Conservation (phyloP, 2,888 invertebrate genomes). For the Lasioglossum calceatum region DNA sequence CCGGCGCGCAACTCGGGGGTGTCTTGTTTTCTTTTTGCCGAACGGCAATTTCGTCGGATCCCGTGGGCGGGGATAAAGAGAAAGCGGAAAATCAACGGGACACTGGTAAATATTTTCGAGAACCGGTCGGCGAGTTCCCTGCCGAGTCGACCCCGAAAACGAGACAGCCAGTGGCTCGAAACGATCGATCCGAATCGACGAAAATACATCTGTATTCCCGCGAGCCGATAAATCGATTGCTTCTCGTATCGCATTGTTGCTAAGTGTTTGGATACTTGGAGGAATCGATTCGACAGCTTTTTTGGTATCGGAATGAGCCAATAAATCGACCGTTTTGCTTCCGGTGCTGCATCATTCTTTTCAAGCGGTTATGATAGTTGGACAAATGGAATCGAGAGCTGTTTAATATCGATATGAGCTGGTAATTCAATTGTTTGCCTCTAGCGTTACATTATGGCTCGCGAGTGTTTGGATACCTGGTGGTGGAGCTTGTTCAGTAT, state of each 20-base stretch:
- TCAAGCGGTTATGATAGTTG: not conserved
- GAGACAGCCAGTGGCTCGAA: not conserved
- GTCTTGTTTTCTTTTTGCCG: constrained; percentile 11
- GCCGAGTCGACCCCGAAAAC: not conserved
- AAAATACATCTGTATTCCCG: not conserved
- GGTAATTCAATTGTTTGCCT: not conserved
- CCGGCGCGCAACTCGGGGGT: not conserved
- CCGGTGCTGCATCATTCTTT: not conserved
- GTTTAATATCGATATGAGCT: not conserved
- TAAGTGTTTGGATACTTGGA: not conserved
- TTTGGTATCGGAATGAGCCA: not conserved
- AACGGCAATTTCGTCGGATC: constrained; percentile 6
- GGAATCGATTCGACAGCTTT: not conserved
- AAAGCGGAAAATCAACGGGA: constrained; percentile 21
- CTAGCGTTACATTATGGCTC: not conserved
- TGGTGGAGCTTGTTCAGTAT: not conserved
- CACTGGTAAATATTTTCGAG: constrained; percentile 29
- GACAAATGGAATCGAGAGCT: not conserved
- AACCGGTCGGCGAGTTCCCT: not conserved
- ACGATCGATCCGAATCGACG: too few relatives aligned
- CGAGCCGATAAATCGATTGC: not conserved
- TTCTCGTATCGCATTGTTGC: not conserved
- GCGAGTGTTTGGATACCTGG: not conserved
- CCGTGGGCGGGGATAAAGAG: not conserved
- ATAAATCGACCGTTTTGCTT: not conserved